Conservation (phyloP, 1,140 invertebrate genomes). For the Drosophila nebulosa region DNA sequence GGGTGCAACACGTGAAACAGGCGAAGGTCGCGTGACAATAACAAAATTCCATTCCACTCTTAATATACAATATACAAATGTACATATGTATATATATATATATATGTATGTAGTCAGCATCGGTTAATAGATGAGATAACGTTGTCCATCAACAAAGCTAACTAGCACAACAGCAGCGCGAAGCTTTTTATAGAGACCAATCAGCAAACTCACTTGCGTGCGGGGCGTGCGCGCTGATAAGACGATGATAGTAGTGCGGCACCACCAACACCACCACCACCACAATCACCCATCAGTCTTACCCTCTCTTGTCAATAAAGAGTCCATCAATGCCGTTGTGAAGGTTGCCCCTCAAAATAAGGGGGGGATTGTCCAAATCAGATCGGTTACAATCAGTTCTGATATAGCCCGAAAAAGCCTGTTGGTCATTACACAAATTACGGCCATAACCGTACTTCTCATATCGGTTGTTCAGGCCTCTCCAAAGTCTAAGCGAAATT, state of each 20-base stretch:
- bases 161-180: slow-evolving; percentile 66
- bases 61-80: background rate
- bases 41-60: slow-evolving; percentile 37
- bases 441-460: too few relatives aligned
- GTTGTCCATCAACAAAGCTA: slow-evolving; percentile 31
- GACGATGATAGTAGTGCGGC: slow-evolving; percentile 15
- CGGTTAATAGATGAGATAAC: slow-evolving; percentile 51
- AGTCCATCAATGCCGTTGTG: background rate
- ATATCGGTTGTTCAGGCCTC: too few relatives aligned
- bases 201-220: slow-evolving; percentile 44
- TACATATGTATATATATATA: background rate
- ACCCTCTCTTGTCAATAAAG: background rate
- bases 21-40: slow-evolving; percentile 71
- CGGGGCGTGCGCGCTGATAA: slow-evolving; percentile 65
- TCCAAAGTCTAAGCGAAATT: too few relatives aligned
- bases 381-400: too few relatives aligned
- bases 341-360: background rate
- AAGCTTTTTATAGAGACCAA: slow-evolving; percentile 68
- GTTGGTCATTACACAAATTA: too few relatives aligned
- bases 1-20: slow-evolving; percentile 59
- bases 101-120: slow-evolving; percentile 23
- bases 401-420: too few relatives aligned
- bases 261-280: background rate
- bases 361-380: too few relatives aligned
- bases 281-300: too few relatives aligned